Percentiles rank a stretch among this genome's conserved stretches.
phyloP scores from a whole-genome alignment of 35 echinoderm and acorn worm genomes.

The Nesometra sesokonis region DNA sequence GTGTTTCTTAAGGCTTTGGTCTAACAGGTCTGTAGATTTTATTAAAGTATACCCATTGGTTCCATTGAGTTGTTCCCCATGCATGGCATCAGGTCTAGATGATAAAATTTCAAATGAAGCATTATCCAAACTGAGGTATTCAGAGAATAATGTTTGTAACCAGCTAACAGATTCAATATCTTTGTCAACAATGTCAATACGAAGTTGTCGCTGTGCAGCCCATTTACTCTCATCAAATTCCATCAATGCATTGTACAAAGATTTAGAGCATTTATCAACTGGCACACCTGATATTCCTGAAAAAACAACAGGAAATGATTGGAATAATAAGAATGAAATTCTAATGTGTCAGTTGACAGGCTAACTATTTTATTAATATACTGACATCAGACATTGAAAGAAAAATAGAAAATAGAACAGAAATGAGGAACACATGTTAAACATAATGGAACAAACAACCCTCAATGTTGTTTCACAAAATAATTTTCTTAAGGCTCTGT shows the following conservation, averaged over 20 bases:
- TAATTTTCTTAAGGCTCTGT: too few species aligned
- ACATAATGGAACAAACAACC: too few species aligned
- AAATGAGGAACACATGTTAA: too few species aligned
- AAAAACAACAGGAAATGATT: background rate
- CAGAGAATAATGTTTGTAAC: background rate
- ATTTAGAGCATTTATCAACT: conserved; percentile 8
- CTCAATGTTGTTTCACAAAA: too few species aligned
- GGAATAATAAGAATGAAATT: too few species aligned
- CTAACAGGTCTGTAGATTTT: too few species aligned
- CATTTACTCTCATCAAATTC: background rate
- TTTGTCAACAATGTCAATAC: conserved; percentile 21
- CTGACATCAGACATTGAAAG: too few species aligned
- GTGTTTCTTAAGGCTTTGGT: too few species aligned
- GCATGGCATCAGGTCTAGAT: background rate
- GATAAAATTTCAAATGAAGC: background rate
- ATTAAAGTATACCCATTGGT: background rate
- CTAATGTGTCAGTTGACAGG: too few species aligned
- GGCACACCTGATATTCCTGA: conserved; percentile 46
- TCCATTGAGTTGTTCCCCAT: background rate
- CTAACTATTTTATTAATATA: too few species aligned
- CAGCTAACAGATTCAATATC: background rate
- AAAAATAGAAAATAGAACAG: too few species aligned
- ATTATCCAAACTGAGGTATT: background rate
- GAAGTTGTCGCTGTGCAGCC: background rate
- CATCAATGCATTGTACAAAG: conserved; percentile 20